These are phyloP conservation scores for Leucophora obtusa DNA, from an alignment of 2,888 invertebrate species.

Conservation along the genomic window DNA sequence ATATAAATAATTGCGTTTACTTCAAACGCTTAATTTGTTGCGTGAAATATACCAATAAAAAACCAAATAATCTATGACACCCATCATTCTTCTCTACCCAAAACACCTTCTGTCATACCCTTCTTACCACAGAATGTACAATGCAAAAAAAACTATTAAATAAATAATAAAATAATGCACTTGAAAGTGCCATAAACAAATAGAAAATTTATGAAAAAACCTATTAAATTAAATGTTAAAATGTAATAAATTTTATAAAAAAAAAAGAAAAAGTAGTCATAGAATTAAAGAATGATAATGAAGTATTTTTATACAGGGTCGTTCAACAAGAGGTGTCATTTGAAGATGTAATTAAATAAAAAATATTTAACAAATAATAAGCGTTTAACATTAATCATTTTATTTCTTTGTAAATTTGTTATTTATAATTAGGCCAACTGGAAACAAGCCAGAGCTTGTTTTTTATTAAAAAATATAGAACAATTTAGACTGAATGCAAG, in stretches of 20 bases:
- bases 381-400: too few species aligned
- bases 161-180: conserved; percentile 35
- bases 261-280: conserved; percentile 8
- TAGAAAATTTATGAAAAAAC: conserved; percentile 48
- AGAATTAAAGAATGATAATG: conserved; percentile 5
- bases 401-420: too few species aligned
- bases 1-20: background rate
- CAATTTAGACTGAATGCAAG: too few species aligned
- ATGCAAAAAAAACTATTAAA: background rate
- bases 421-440: too few species aligned
- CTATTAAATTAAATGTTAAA: conserved; percentile 48
- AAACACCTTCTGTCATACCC: background rate
- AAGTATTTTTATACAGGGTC: background rate
- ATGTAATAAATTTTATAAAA: conserved; percentile 41
- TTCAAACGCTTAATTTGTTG: background rate
- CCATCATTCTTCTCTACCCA: background rate
- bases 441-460: too few species aligned
- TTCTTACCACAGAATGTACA: background rate
- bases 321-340: too few species aligned
- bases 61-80: conserved; percentile 1
- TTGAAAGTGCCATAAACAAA: conserved; percentile 49
- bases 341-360: too few species aligned
- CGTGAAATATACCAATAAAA: conserved; percentile 9
- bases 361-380: too few species aligned
- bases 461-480: too few species aligned